Evolutionary conservation across 2,888 invertebrate genomes (phyloP).

Genomic region (Ctenicera cuprea): DNA sequence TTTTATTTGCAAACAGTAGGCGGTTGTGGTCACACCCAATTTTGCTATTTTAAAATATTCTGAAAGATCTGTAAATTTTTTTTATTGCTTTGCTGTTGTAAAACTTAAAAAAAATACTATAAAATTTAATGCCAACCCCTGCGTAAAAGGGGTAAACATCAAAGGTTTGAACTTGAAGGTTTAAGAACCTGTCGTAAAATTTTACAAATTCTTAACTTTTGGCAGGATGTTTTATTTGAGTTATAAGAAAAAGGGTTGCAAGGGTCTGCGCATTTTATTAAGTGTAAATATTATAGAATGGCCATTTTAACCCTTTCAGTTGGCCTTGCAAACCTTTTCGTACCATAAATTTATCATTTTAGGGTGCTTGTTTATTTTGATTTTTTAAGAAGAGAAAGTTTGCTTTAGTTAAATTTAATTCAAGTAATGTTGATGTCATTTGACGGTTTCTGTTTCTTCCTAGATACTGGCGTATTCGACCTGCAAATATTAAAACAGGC

Average conservation of each 20-base stretch:
- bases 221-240: slow-evolving; percentile 22
- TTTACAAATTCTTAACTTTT: slow-evolving; percentile 23
- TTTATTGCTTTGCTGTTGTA: not conserved
- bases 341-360: not conserved
- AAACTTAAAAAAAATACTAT: not conserved
- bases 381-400: too few relatives aligned
- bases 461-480: not conserved
- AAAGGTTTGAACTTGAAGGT: slow-evolving; percentile 1
- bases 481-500: not conserved
- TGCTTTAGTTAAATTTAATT: too few relatives aligned
- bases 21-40: slow-evolving; percentile 12
- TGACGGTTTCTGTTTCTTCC: too few relatives aligned
- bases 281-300: not conserved
- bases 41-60: slow-evolving; percentile 4
- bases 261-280: slow-evolving; percentile 7
- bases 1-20: slow-evolving; percentile 26
- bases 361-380: too few relatives aligned
- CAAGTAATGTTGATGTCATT: too few relatives aligned
- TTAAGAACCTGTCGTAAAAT: slow-evolving; percentile 17
- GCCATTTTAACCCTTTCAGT: not conserved
- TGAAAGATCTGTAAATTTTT: not conserved
- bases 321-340: not conserved
- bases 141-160: slow-evolving; percentile 6
- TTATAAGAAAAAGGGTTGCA: slow-evolving; percentile 41
- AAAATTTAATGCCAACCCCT: not conserved